phyloP scores from a whole-genome alignment of 2,113 vertebrate species.

The Xiphophorus hellerii region DNA sequence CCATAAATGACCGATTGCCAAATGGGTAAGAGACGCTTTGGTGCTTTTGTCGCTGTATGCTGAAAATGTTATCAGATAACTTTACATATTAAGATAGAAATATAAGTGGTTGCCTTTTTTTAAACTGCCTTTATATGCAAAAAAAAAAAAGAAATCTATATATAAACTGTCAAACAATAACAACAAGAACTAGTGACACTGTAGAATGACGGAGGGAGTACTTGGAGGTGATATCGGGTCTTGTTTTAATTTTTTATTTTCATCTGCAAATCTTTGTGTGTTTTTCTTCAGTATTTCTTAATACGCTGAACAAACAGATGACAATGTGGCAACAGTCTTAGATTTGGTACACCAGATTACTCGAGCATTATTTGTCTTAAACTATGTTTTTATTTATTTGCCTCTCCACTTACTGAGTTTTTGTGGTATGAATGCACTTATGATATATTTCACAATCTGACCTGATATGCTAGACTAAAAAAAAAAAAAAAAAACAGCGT shows the following conservation, averaged over 20 bases:
- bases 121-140: neutral
- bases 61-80: neutral
- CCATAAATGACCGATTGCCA: conserved; percentile 68
- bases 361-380: neutral
- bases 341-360: neutral
- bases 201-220: neutral
- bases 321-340: too few species aligned
- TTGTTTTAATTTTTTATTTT: neutral
- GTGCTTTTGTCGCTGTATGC: neutral
- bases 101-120: neutral
- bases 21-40: conserved; percentile 63
- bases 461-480: too few species aligned
- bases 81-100: neutral
- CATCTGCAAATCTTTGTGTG: neutral
- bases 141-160: too few species aligned
- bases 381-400: neutral
- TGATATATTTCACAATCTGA: neutral
- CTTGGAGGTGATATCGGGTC: too few species aligned
- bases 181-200: neutral
- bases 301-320: neutral
- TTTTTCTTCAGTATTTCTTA: neutral
- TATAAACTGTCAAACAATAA: neutral
- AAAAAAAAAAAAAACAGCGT: neutral
- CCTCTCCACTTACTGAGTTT: neutral
- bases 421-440: neutral